Evolutionary conservation across 2,113 vertebrate species (phyloP).

Genomic region (Lagopus leucura): DNA sequence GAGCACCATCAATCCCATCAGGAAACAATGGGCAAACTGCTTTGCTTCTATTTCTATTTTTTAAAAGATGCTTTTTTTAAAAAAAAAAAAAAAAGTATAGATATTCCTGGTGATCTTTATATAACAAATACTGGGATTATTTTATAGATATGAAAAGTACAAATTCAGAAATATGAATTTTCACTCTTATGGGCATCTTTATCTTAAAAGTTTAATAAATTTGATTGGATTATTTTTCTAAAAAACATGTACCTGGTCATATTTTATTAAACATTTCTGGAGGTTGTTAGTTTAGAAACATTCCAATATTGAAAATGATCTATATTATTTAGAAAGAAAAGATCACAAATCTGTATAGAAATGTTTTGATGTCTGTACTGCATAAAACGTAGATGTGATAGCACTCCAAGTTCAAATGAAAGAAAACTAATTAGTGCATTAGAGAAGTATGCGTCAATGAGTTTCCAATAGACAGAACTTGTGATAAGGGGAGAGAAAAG

Average conservation of each 20-base stretch:
- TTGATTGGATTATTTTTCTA: background rate
- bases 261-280: background rate
- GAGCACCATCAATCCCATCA: background rate
- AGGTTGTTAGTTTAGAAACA: background rate
- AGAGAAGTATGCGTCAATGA: background rate
- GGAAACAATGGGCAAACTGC: background rate
- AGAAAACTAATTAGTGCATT: background rate
- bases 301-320: background rate
- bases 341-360: background rate
- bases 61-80: background rate
- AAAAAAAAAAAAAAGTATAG: background rate
- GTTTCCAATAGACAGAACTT: background rate
- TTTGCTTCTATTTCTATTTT: background rate
- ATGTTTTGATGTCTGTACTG: background rate
- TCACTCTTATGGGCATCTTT: background rate
- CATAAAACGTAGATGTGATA: background rate
- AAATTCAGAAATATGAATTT: background rate
- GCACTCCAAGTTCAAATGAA: background rate
- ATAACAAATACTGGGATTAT: background rate
- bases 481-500: background rate
- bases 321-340: background rate
- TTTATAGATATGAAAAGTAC: background rate
- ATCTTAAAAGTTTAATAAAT: background rate
- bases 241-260: background rate
- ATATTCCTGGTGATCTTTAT: background rate